Conservation (phyloP, 35 echinoderm and acorn worm species). For the Ophiothrix spiculata region DNA sequence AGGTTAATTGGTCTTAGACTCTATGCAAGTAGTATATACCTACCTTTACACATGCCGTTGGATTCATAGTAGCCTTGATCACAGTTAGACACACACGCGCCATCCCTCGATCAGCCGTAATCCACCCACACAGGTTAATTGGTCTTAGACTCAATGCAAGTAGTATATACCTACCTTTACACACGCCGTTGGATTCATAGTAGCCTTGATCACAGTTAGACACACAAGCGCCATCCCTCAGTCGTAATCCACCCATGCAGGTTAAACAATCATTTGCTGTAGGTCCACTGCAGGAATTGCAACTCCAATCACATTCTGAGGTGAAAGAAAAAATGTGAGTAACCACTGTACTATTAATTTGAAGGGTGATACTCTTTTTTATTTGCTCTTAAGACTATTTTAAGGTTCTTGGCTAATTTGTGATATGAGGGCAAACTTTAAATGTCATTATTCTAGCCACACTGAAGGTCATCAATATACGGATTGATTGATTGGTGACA, state of each 20-base stretch:
- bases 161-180: slow-evolving; percentile 70
- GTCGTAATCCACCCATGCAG: slow-evolving; percentile 71
- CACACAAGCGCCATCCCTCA: slow-evolving; percentile 81
- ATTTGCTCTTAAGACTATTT: too few relatives aligned
- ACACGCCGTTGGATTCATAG: slow-evolving; percentile 49
- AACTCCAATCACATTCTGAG: slow-evolving; percentile 96
- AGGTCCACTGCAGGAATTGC: slow-evolving; percentile 90
- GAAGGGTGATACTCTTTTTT: too few relatives aligned
- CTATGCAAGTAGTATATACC: neutral
- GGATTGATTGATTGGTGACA: too few relatives aligned
- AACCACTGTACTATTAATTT: too few relatives aligned
- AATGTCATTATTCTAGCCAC: too few relatives aligned
- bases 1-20: too few relatives aligned
- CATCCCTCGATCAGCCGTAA: slow-evolving; percentile 63
- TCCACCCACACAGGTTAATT: slow-evolving; percentile 74
- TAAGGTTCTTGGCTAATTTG: too few relatives aligned
- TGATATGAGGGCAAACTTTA: too few relatives aligned
- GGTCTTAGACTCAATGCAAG: too few relatives aligned
- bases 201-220: slow-evolving; percentile 65
- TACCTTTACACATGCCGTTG: slow-evolving; percentile 77
- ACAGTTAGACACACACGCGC: slow-evolving; percentile 74
- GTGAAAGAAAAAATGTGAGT: neutral
- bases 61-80: slow-evolving; percentile 66
- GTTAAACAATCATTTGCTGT: slow-evolving; percentile 67
- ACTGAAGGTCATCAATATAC: too few relatives aligned